phyloP scores from a whole-genome alignment of 2,888 invertebrate genomes.

The Cataglyphis rosenhaueri region DNA sequence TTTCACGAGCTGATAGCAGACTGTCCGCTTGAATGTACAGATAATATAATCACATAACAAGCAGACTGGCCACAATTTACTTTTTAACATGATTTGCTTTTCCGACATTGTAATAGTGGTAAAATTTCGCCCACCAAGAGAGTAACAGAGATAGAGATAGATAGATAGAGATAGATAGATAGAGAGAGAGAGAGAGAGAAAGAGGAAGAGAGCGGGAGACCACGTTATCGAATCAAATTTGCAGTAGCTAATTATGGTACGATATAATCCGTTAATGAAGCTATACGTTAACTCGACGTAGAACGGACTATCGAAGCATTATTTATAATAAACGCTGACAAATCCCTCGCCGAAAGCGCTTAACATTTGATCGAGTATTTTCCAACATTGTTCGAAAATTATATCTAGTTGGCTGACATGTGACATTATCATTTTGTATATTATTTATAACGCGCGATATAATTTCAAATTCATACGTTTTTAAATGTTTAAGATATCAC shows the following conservation, averaged over 20 bases:
- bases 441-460: conserved; percentile 17
- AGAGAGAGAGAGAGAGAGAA: background rate
- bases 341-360: conserved; percentile 40
- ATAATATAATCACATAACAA: conserved; percentile 35
- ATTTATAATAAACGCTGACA: conserved; percentile 49
- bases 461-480: conserved; percentile 28
- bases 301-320: conserved; percentile 30
- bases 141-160: background rate
- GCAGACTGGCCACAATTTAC: conserved; percentile 21
- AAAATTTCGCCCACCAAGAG: background rate
- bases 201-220: background rate
- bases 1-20: conserved; percentile 3
- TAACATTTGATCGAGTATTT: conserved; percentile 40
- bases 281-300: conserved; percentile 52
- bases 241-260: conserved; percentile 47
- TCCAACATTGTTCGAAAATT: conserved; percentile 37
- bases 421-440: conserved; percentile 39
- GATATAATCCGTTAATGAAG: conserved; percentile 55
- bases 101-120: background rate
- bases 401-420: conserved; percentile 22
- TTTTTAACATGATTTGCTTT: conserved; percentile 44
- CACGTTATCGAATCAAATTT: conserved; percentile 48
- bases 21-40: background rate
- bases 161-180: background rate
- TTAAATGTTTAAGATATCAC: conserved; percentile 11